Percentiles rank a stretch among this genome's conserved stretches.
phyloP scores from a whole-genome alignment of 1,140 invertebrate genomes.

The Druon quercuslanigerum region DNA sequence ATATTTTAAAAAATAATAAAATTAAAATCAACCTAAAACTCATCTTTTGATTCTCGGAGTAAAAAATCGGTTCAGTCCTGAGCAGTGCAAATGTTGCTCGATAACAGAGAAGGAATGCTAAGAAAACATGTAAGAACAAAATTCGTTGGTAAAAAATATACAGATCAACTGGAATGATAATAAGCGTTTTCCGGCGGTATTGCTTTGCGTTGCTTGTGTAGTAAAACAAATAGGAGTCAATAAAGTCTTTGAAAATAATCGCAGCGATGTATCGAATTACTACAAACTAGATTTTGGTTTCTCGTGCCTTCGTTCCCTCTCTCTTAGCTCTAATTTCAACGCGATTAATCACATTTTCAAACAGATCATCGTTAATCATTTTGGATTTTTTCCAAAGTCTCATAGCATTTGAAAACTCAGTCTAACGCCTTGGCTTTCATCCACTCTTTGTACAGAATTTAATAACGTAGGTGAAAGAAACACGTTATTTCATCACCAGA shows the following conservation, averaged over 20 bases:
- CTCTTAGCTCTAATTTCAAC: constrained; percentile 27
- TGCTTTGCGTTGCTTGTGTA: background rate
- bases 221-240: constrained; percentile 11
- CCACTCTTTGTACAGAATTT: constrained; percentile 26
- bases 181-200: constrained; percentile 1
- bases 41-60: constrained; percentile 3
- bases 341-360: constrained; percentile 24
- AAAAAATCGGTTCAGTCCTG: constrained; percentile 16
- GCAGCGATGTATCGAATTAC: constrained; percentile 6
- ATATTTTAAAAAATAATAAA: background rate
- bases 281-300: constrained; percentile 30
- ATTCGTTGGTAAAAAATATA: constrained; percentile 29
- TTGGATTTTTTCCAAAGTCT: constrained; percentile 4
- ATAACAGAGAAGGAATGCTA: constrained; percentile 19
- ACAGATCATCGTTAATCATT: constrained; percentile 16
- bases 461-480: constrained; percentile 2
- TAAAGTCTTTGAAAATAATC: background rate
- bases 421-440: constrained; percentile 22
- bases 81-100: constrained; percentile 17
- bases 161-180: constrained; percentile 23
- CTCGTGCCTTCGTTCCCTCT: constrained; percentile 22
- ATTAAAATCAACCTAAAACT: constrained; percentile 4
- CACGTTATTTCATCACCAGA: constrained; percentile 3
- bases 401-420: constrained; percentile 20
- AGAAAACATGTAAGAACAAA: constrained; percentile 1